phyloP scores from a whole-genome alignment of 2,888 invertebrate genomes.

The Polydrusus tereticollis region DNA sequence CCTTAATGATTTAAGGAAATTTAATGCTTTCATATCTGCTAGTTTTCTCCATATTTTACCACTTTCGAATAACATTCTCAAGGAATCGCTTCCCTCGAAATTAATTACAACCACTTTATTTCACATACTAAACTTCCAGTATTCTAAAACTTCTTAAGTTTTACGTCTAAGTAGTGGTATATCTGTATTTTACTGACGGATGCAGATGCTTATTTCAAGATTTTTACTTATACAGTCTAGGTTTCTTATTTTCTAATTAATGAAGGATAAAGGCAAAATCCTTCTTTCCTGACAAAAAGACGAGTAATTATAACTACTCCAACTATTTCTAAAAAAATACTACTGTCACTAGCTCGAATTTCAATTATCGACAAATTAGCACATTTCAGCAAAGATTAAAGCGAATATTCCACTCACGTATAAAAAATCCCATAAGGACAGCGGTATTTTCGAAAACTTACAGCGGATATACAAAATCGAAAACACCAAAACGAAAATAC shows the following conservation, averaged over 20 bases:
- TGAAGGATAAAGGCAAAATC: background rate
- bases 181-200: constrained; percentile 9
- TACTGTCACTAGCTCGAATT: too few species aligned
- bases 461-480: too few species aligned
- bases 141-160: constrained; percentile 8
- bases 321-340: too few species aligned
- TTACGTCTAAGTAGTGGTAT: background rate
- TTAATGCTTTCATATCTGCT: constrained; percentile 46
- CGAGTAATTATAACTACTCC: too few species aligned
- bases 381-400: background rate
- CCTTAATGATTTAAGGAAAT: constrained; percentile 55
- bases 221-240: background rate
- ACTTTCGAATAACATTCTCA: constrained; percentile 29
- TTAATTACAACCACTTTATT: constrained; percentile 29
- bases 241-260: too few species aligned
- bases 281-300: too few species aligned
- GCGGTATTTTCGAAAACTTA: too few species aligned
- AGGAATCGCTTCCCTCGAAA: constrained; percentile 21
- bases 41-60: constrained; percentile 39
- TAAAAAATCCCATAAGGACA: too few species aligned
- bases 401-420: too few species aligned
- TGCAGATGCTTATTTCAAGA: background rate
- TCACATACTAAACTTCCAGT: constrained; percentile 19
- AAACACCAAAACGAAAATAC: too few species aligned
- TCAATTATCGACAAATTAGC: background rate